phyloP scores from a whole-genome alignment of 1,140 invertebrate genomes.

The Spodoptera litura region DNA sequence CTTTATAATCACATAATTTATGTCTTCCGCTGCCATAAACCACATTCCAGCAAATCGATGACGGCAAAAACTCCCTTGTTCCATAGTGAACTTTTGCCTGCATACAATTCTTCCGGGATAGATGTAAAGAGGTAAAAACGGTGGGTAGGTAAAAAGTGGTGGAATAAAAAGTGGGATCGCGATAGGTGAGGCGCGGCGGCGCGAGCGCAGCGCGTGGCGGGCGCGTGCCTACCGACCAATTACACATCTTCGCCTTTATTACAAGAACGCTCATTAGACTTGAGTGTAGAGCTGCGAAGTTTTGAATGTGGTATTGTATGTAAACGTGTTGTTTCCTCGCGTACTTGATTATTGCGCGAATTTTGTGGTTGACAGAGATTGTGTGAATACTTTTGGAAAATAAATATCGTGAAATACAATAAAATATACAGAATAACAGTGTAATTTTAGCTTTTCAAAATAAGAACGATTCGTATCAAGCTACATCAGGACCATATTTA shows the following conservation, averaged over 20 bases:
- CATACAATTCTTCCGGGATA: slow-evolving; percentile 23
- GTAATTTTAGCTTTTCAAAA: too few relatives aligned
- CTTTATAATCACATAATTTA: not conserved
- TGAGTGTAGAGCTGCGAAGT: not conserved
- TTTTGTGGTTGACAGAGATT: too few relatives aligned
- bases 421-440: too few relatives aligned
- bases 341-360: too few relatives aligned
- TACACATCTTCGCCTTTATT: slow-evolving; percentile 78
- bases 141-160: slow-evolving; percentile 28
- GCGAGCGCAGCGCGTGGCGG: slow-evolving; percentile 67
- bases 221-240: slow-evolving; percentile 75
- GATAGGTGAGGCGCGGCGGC: slow-evolving; percentile 45
- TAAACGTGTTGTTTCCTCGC: not conserved
- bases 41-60: slow-evolving; percentile 30
- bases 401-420: too few relatives aligned
- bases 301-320: slow-evolving; percentile 27
- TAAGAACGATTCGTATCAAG: too few relatives aligned
- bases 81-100: slow-evolving; percentile 31
- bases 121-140: slow-evolving; percentile 15
- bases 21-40: slow-evolving; percentile 8
- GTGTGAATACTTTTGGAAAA: too few relatives aligned
- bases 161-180: slow-evolving; percentile 34
- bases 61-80: slow-evolving; percentile 9
- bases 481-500: too few relatives aligned
- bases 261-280: slow-evolving; percentile 73